phyloP scores from a whole-genome alignment of 92 coral and sea anemone genomes.

The Phenganax marumi region DNA sequence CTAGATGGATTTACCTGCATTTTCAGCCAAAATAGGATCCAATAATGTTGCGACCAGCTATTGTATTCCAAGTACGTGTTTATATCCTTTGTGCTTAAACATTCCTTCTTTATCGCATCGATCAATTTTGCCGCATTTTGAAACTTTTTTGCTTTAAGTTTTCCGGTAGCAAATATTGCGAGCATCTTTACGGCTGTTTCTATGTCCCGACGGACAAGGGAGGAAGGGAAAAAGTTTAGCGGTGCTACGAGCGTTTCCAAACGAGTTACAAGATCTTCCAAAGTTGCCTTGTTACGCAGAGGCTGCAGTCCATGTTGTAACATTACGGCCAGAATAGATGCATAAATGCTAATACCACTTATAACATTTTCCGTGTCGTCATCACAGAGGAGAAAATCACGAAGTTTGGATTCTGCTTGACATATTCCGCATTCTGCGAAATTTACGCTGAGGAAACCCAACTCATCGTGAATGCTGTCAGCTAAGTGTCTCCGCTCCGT shows the following conservation, averaged over 20 bases:
- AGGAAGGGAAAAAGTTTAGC: constrained; percentile 5
- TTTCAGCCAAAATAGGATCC: constrained; percentile 15
- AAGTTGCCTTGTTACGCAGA: not conserved
- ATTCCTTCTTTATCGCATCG: not conserved
- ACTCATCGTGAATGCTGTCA: not conserved
- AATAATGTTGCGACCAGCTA: constrained; percentile 16
- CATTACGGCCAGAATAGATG: constrained; percentile 20
- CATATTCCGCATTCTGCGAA: not conserved
- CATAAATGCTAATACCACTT: not conserved
- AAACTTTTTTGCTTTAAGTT: not conserved
- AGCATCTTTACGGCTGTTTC: constrained; percentile 11
- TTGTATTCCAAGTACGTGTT: not conserved
- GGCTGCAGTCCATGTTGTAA: constrained; percentile 2
- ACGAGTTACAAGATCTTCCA: not conserved
- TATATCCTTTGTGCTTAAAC: not conserved
- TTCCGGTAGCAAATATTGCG: not conserved
- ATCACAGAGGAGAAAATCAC: constrained; percentile 1
- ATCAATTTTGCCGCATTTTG: not conserved
- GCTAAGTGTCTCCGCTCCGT: not conserved
- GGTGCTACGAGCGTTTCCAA: constrained; percentile 1
- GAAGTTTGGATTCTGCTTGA: constrained; percentile 18
- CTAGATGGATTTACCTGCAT: constrained; percentile 19
- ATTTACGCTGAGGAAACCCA: not conserved
- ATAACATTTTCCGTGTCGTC: not conserved
- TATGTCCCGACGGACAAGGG: constrained; percentile 28